Evolutionary conservation across 2,113 vertebrate species (phyloP).

Genomic region (Pampusana beccarii): DNA sequence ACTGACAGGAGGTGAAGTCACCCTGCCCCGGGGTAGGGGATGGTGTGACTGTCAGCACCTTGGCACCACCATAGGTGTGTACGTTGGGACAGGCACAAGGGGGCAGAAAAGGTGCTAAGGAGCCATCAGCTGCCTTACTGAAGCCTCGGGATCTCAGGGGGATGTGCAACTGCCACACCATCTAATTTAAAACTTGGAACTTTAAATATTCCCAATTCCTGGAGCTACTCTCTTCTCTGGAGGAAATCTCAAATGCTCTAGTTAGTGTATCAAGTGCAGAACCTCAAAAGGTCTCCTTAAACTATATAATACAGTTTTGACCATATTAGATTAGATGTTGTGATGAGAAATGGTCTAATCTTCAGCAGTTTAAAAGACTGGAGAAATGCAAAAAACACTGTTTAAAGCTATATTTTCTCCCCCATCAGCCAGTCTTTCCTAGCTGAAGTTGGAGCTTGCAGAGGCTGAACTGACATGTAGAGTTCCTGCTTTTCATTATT

Average conservation of each 20-base stretch:
- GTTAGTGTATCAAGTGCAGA: neutral
- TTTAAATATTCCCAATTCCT: neutral
- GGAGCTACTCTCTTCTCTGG: neutral
- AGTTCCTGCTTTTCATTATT: neutral
- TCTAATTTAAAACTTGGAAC: neutral
- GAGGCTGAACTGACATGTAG: neutral
- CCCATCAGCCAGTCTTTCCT: neutral
- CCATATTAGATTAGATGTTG: neutral
- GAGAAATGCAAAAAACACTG: neutral
- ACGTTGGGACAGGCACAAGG: too few species aligned
- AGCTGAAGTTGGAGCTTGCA: neutral
- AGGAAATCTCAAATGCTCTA: neutral
- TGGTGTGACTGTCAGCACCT: too few species aligned
- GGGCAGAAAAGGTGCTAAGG: too few species aligned
- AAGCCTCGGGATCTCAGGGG: too few species aligned
- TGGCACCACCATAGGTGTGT: too few species aligned
- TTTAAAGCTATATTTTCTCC: neutral
- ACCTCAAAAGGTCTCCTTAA: neutral
- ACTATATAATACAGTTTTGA: neutral
- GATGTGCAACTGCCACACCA: neutral
- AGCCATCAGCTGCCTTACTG: too few species aligned
- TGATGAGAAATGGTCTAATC: neutral
- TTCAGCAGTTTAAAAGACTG: neutral
- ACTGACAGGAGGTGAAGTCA: too few species aligned
- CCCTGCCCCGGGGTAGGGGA: too few species aligned